Base-by-base conservation (phyloP, 1,140 invertebrate genomes). In the Myzus persicae region DNA sequence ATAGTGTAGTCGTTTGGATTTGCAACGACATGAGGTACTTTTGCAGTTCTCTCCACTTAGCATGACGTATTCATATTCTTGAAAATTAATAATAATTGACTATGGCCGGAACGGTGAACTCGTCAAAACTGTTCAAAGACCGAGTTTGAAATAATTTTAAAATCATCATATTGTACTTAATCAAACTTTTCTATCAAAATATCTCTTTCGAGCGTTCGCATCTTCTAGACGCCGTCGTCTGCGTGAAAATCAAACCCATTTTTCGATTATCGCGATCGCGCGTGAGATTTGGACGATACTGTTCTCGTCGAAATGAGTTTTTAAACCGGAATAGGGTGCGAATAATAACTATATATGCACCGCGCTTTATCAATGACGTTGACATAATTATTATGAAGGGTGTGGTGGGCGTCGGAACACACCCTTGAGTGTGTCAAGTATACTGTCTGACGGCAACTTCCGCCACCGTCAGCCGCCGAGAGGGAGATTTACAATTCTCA, bases 351-450 rank as follows among this genome's bases (percentile, higher is more conserved):
- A n/a, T 51, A 51, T 18, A n/a, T 76, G 31, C 59, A n/a, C 54
- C 59, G 26, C 54, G 9, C 31, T 76, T 67, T 67, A 18, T 67
- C 59, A n/a, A n/a, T 7, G 59, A 76, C 59, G 59, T 67, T 76
- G 59, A 76, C 59, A 76, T 76, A 76, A 67, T 67, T 76, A 76
- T 67, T 76, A 76, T n/a, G 59, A n/a, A n/a, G 59, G 31, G 59
- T 76, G 31, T n/a, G 59, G 11, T 14, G 59, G 31, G 59, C 59
- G 59, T 67, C 18, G n/a, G 59, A 67, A 76, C 59, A 76, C 59
- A 76, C 59, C 59, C 59, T 76, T 14, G 59, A 76, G 59, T 76
- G 31, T 76, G 59, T n/a, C 59, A 76, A 76, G 59, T n/a, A n/a
- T n/a, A 18, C 0, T 14, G 59, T 76, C 59, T 76, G 59, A 76